Percentiles rank a stretch among this genome's conserved stretches.
Conservation (phyloP, 1,140 invertebrate genomes). For the Dreissena rostriformis region DNA sequence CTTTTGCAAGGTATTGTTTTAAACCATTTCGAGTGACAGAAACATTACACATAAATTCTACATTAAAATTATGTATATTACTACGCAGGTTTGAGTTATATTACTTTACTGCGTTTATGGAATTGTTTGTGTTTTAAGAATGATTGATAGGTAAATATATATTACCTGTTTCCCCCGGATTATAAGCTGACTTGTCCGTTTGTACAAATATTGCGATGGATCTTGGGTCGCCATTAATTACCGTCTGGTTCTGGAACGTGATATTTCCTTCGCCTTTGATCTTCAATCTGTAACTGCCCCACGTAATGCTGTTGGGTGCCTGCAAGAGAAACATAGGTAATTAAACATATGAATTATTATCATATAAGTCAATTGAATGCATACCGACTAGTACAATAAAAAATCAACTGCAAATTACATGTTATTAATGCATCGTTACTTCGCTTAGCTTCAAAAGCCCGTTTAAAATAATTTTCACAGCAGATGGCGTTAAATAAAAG, state of each 20-base stretch:
- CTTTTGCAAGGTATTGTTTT: too few relatives aligned
- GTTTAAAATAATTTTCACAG: neutral
- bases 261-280: neutral
- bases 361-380: neutral
- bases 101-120: too few relatives aligned
- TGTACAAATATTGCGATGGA: conserved; percentile 63
- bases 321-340: neutral
- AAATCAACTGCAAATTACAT: too few relatives aligned
- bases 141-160: neutral
- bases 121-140: neutral
- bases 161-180: conserved; percentile 27
- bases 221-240: conserved; percentile 3
- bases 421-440: too few relatives aligned
- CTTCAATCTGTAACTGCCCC: conserved; percentile 20
- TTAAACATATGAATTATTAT: neutral
- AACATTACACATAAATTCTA: too few relatives aligned
- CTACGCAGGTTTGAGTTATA: too few relatives aligned
- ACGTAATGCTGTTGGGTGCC: conserved; percentile 9
- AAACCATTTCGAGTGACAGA: too few relatives aligned
- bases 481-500: neutral
- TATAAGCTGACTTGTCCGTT: conserved; percentile 73
- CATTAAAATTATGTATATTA: too few relatives aligned
- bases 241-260: conserved; percentile 16
- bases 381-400: too few relatives aligned
- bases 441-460: too few relatives aligned